phyloP scores from a whole-genome alignment of 2,888 invertebrate genomes.

The Hyposoter didymator region DNA sequence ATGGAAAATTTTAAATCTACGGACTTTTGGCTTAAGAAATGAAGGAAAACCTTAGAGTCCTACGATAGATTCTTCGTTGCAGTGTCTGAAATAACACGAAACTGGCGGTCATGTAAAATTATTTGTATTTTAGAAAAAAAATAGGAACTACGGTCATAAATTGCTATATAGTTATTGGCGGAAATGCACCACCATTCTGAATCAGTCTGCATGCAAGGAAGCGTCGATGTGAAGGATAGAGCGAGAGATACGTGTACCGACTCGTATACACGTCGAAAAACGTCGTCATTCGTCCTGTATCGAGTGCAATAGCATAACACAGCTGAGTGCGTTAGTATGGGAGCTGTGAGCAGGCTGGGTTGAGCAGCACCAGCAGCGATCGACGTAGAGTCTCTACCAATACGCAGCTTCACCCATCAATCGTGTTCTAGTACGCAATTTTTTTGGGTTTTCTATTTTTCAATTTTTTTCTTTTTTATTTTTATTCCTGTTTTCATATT shows the following conservation, averaged over 20 bases:
- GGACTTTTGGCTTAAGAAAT: not conserved
- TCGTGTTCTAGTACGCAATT: slow-evolving; percentile 78
- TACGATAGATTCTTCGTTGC: not conserved
- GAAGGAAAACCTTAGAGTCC: not conserved
- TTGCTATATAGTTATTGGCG: slow-evolving; percentile 11
- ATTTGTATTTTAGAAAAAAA: slow-evolving; percentile 14
- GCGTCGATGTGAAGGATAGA: slow-evolving; percentile 6
- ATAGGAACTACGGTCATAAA: slow-evolving; percentile 11
- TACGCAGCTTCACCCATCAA: slow-evolving; percentile 75
- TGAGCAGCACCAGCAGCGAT: slow-evolving; percentile 48
- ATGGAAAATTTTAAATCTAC: no score
- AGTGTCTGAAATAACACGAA: not conserved
- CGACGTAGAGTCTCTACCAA: slow-evolving; percentile 67
- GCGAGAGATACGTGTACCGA: slow-evolving; percentile 22
- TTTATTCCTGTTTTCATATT: slow-evolving; percentile 19
- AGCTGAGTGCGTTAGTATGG: slow-evolving; percentile 15
- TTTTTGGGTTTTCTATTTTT: slow-evolving; percentile 64
- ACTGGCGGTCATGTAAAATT: not conserved
- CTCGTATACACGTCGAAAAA: slow-evolving; percentile 49
- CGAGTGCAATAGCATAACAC: slow-evolving; percentile 35
- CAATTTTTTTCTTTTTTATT: not conserved
- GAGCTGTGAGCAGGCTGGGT: slow-evolving; percentile 54
- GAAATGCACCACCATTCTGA: slow-evolving; percentile 45
- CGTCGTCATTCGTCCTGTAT: slow-evolving; percentile 53
- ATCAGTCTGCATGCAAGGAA: slow-evolving; percentile 47